Base-by-base conservation (phyloP, 2,113 vertebrate species). In the Hirundichthys speculiger region DNA sequence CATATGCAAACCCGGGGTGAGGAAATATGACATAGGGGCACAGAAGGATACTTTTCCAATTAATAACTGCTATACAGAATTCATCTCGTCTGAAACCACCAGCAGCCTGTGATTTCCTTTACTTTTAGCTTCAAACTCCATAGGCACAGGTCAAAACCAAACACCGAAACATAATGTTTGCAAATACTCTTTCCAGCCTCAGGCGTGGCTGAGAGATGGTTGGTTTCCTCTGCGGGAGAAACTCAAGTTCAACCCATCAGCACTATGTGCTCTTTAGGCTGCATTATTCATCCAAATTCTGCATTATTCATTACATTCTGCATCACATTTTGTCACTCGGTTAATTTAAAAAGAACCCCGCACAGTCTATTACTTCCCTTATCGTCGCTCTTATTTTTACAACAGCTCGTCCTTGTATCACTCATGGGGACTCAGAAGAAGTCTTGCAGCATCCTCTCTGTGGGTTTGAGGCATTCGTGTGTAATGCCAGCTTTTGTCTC, bases 161-260 rank as follows among this genome's bases (percentile, higher is more conserved):
- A 87, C 80, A 78, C 61, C 71, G 52, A 64, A 75, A 66, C 67
- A 54, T 74, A 70, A 85, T 80, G 80, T 86, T 82, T 86, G 80
- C 85, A 76, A 84, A 82, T 67, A 48, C 46, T 82, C 34, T 82
- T n/a, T n/a, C n/a, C n/a, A n/a, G 69, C 64, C 75, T 63, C 75
- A 47, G 67, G 73, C 73, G 69, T 69, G 62, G 47, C 69, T 71
- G 76, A 78, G 63, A 73, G 51, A 77, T 50, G 62, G 48, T 57
- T 63, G 73, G 46, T 79, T 82, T 73, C 76, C 71, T 84, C 73
- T 64, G 71, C 1, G 34, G 69, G 57, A 81, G 53, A 77, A 77
- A 77, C 60, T 70, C 58, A 70, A 77, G 80, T 86, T 85, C 73
- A 80, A 80, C 79, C 70, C 70, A 75, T 68, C 72, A 75, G 53